Evolutionary conservation across 2,888 invertebrate species (phyloP).

Genomic region (Marronus borbonicus): DNA sequence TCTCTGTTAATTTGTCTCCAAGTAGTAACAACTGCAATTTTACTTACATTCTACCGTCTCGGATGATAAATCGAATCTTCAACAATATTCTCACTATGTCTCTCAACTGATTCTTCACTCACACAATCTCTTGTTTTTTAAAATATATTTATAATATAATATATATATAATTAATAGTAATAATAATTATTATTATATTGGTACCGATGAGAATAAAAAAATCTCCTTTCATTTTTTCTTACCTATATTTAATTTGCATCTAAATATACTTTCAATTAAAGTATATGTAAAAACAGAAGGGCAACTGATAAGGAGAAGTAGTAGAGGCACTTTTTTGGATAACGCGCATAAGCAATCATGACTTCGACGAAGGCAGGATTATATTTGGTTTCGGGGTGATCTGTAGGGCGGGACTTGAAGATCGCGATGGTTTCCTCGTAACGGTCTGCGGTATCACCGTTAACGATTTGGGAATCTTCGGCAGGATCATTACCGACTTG

Average conservation of each 20-base stretch:
- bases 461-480: conserved; percentile 86
- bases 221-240: conserved; percentile 25
- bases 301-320: conserved; percentile 39
- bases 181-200: conserved; percentile 34
- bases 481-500: conserved; percentile 74
- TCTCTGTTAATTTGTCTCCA: conserved; percentile 37
- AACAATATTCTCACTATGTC: conserved; percentile 31
- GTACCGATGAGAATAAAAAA: conserved; percentile 45
- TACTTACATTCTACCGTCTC: conserved; percentile 27
- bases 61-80: conserved; percentile 33
- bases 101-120: conserved; percentile 4
- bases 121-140: conserved; percentile 11
- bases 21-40: conserved; percentile 29
- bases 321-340: conserved; percentile 61
- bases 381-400: conserved; percentile 62
- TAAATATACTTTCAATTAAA: conserved; percentile 41
- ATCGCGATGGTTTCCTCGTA: conserved; percentile 63
- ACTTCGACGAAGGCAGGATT: conserved; percentile 58
- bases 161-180: conserved; percentile 26
- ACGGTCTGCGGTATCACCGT: conserved; percentile 84
- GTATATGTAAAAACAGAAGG: conserved; percentile 23
- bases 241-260: conserved; percentile 20
- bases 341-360: conserved; percentile 64
- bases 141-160: conserved; percentile 28
- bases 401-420: conserved; percentile 65